phyloP scores from a whole-genome alignment of 2,113 vertebrate species.

The Todiramphus saurophagus region DNA sequence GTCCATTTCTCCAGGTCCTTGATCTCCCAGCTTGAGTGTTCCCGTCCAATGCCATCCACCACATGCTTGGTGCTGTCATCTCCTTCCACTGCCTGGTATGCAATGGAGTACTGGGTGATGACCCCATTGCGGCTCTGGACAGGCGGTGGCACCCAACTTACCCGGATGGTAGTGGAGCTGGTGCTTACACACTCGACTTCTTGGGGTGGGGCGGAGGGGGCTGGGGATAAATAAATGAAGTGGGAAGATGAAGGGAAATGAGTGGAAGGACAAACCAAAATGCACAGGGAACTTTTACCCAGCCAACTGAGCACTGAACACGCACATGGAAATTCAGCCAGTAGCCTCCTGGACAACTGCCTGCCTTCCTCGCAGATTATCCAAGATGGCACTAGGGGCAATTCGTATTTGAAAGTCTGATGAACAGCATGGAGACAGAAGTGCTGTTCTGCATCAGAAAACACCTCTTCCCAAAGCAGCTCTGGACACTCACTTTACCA shows the following conservation, averaged over 20 bases:
- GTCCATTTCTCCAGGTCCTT: conserved; percentile 98
- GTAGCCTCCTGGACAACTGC: not conserved
- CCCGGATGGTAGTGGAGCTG: conserved; percentile 95
- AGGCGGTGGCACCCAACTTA: conserved; percentile 98
- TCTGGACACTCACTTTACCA: not conserved
- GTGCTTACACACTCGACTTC: conserved; percentile 90
- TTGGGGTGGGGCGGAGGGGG: conserved; percentile 97
- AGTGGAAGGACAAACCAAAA: conserved; percentile 69
- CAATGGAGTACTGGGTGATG: conserved; percentile 95
- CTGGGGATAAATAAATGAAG: conserved; percentile 89
- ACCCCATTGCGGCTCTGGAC: conserved; percentile 92
- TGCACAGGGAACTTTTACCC: conserved; percentile 69
- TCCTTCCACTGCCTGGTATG: conserved; percentile 88
- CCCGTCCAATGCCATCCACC: conserved; percentile 86
- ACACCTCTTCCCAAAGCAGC: not conserved
- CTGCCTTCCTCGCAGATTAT: not conserved
- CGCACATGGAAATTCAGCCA: not conserved
- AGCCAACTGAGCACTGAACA: conserved; percentile 9
- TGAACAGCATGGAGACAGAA: not conserved
- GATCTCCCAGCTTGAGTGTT: conserved; percentile 90
- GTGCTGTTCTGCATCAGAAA: not conserved
- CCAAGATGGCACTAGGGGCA: not conserved
- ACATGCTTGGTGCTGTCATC: conserved; percentile 91
- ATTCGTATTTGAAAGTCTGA: not conserved
- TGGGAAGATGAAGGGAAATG: conserved; percentile 77